A percentile compares a stretch with the other conserved stretches of the same genome.
Conservation (phyloP, 1,140 invertebrate genomes). For the Conus betulinus region DNA sequence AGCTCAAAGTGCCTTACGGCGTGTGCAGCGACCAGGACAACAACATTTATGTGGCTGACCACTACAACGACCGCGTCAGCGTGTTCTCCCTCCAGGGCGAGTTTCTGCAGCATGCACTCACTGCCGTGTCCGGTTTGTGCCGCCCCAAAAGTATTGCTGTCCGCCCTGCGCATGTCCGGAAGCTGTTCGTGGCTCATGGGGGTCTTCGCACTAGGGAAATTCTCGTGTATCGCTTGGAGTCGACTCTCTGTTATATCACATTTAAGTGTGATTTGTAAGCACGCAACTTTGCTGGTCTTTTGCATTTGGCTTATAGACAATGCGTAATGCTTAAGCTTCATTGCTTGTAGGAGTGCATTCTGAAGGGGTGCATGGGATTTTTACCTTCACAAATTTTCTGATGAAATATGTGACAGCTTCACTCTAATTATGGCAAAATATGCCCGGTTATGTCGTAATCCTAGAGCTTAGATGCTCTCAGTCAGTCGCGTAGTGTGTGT, state of each 20-base stretch:
- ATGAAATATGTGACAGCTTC: too few species aligned
- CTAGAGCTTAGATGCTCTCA: too few species aligned
- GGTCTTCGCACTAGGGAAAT: conserved; percentile 46
- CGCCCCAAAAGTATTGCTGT: conserved; percentile 49
- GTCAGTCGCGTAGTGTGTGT: not conserved
- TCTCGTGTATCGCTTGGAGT: conserved; percentile 36
- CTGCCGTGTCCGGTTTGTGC: conserved; percentile 46
- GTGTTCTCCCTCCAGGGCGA: conserved; percentile 48
- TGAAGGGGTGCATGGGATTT: too few species aligned
- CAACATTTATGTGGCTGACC: conserved; percentile 90
- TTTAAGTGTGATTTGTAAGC: not conserved
- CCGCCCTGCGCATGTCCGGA: conserved; percentile 30
- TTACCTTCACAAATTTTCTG: too few species aligned
- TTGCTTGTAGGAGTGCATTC: too few species aligned
- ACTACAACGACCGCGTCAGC: conserved; percentile 87
- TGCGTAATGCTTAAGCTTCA: too few species aligned
- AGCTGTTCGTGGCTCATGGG: conserved; percentile 51
- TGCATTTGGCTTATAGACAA: too few species aligned
- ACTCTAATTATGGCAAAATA: too few species aligned
- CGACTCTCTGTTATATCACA: not conserved
- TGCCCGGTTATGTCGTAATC: too few species aligned
- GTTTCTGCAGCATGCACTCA: conserved; percentile 57
- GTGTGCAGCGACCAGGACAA: conserved; percentile 88
- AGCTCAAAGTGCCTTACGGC: conserved; percentile 93
- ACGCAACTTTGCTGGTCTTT: too few species aligned